Evolutionary conservation across 2,113 vertebrate genomes (phyloP).

Genomic region (Forbesichthys agassizii): DNA sequence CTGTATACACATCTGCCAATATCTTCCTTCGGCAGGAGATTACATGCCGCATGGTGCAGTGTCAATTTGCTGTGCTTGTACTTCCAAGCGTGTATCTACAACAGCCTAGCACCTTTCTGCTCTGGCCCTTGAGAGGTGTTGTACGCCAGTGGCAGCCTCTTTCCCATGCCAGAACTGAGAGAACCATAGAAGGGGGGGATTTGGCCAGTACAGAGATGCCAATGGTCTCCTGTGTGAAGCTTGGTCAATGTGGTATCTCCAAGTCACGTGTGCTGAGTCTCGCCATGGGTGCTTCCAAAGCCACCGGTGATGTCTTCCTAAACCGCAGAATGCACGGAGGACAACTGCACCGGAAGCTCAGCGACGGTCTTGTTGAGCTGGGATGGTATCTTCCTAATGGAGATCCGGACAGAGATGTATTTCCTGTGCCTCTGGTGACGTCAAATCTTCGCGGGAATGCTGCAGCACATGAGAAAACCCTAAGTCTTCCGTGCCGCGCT

Average conservation of each 20-base stretch:
- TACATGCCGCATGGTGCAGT: slow-evolving; percentile 73
- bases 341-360: slow-evolving; percentile 66
- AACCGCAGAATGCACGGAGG: slow-evolving; percentile 67
- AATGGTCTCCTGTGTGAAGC: slow-evolving; percentile 77
- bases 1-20: slow-evolving; percentile 75
- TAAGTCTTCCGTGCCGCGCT: slow-evolving; percentile 71
- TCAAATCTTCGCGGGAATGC: slow-evolving; percentile 78
- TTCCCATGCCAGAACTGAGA: slow-evolving; percentile 5
- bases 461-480: slow-evolving; percentile 55
- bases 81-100: slow-evolving; percentile 72
- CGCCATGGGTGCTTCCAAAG: slow-evolving; percentile 54
- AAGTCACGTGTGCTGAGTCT: slow-evolving; percentile 81
- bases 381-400: slow-evolving; percentile 76
- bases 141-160: slow-evolving; percentile 53
- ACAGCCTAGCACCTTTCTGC: slow-evolving; percentile 66
- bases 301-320: slow-evolving; percentile 68
- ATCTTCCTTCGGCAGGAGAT: slow-evolving; percentile 77
- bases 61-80: slow-evolving; percentile 80
- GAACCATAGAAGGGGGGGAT: slow-evolving; percentile 44
- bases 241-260: slow-evolving; percentile 73
- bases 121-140: slow-evolving; percentile 73
- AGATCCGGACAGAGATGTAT: slow-evolving; percentile 39
- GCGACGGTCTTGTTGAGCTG: slow-evolving; percentile 80
- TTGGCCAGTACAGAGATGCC: slow-evolving; percentile 73
- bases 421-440: slow-evolving; percentile 70